Conservation (phyloP, 2,888 invertebrate species). For the Theretra japonica region DNA sequence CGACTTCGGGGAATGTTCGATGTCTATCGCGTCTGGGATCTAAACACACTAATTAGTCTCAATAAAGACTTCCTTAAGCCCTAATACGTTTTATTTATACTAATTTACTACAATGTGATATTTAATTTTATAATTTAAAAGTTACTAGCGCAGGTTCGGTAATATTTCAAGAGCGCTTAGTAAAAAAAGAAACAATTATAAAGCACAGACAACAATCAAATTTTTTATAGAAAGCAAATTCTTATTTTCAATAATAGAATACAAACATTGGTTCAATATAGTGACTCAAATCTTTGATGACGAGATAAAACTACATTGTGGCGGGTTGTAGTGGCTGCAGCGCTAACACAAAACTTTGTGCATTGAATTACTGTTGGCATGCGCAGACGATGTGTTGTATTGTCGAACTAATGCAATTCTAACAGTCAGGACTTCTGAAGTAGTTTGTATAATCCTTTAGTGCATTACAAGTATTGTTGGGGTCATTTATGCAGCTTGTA, state of each 20-base stretch:
- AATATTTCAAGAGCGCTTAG: no score
- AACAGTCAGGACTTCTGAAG: not conserved
- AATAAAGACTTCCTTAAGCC: not conserved
- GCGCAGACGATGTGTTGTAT: not conserved
- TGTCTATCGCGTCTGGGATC: constrained; percentile 19
- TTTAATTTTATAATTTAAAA: not conserved
- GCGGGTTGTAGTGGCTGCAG: no score
- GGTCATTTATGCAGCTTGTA: no score
- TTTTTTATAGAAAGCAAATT: no score
- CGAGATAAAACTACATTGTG: no score
- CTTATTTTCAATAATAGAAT: no score
- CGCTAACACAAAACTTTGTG: not conserved
- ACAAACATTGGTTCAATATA: no score
- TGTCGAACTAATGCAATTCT: constrained; percentile 3
- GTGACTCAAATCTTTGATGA: no score
- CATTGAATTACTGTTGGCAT: not conserved
- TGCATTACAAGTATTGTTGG: no score
- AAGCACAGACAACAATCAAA: no score
- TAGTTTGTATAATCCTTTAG: not conserved
- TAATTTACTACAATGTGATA: not conserved
- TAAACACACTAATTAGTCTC: not conserved
- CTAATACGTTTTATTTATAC: not conserved
- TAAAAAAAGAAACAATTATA: no score
- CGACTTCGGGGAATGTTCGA: constrained; percentile 9
- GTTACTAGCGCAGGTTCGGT: not conserved